A percentile compares a stretch with the other conserved stretches of the same genome.
Conservation (phyloP, 2,888 invertebrate species). For the Conops quadrifasciatus region DNA sequence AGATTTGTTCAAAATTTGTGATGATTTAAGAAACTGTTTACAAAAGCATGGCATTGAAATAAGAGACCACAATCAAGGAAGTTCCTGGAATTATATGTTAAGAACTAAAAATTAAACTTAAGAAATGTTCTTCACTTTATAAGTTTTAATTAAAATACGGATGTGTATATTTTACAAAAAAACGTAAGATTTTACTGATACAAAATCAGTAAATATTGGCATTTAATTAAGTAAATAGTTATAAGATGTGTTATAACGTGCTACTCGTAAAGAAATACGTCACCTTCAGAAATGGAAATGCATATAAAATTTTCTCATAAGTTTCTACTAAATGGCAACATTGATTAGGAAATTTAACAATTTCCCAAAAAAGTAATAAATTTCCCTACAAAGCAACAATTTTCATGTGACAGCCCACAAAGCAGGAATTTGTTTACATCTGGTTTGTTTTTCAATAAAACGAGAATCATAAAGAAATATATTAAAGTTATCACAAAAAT, state of each 20-base stretch:
- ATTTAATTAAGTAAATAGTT: not conserved
- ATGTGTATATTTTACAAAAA: not conserved
- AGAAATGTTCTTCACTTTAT: too few relatives aligned
- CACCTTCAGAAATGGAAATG: too few relatives aligned
- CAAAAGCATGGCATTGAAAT: slow-evolving; percentile 72
- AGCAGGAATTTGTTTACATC: slow-evolving; percentile 3
- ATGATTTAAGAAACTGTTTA: slow-evolving; percentile 72
- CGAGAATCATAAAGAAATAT: not conserved
- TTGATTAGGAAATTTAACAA: too few relatives aligned
- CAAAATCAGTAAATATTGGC: not conserved
- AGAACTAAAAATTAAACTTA: slow-evolving; percentile 43
- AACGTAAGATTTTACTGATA: not conserved
- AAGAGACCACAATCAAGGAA: slow-evolving; percentile 72
- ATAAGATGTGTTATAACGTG: too few relatives aligned
- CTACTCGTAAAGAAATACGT: too few relatives aligned
- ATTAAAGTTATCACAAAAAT: not conserved
- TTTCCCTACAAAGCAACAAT: not conserved
- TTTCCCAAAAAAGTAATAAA: too few relatives aligned
- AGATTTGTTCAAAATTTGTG: slow-evolving; percentile 73
- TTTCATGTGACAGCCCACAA: not conserved
- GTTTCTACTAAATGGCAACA: too few relatives aligned
- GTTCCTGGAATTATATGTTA: slow-evolving; percentile 69
- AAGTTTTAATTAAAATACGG: not conserved
- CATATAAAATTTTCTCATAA: too few relatives aligned
- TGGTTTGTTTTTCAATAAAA: not conserved